Percentiles rank a stretch among this genome's conserved stretches.
Evolutionary conservation across 1,140 invertebrate species (phyloP).

Genomic region (Lepidurus apus): DNA sequence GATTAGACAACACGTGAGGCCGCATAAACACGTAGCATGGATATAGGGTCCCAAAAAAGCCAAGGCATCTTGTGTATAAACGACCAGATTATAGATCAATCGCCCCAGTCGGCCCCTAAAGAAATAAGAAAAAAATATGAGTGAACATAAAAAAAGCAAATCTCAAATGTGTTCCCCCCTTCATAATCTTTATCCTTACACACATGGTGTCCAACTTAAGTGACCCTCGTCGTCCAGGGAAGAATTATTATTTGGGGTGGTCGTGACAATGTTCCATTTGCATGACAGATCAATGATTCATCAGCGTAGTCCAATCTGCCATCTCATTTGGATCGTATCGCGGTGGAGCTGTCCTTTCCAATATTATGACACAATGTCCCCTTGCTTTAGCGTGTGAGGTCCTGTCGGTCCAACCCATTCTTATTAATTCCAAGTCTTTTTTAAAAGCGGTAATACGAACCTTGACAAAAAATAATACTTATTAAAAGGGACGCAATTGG

Average conservation of each 20-base stretch:
- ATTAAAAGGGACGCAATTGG: conserved; percentile 19
- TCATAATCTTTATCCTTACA: background rate
- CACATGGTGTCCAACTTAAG: background rate
- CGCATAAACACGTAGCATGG: background rate
- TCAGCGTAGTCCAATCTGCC: background rate
- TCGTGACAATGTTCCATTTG: conserved; percentile 1
- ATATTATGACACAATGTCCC: conserved; percentile 5
- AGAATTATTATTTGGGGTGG: background rate
- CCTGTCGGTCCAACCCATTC: background rate
- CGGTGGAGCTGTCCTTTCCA: background rate
- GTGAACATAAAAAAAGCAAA: background rate
- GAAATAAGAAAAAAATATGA: background rate
- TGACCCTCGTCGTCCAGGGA: background rate
- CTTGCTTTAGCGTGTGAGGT: background rate
- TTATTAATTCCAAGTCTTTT: background rate
- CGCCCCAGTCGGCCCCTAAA: background rate
- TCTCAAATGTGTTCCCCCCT: background rate
- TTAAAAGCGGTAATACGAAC: background rate
- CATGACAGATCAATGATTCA: conserved; percentile 19
- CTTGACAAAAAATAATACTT: background rate
- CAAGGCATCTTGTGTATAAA: background rate
- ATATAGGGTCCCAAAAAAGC: background rate
- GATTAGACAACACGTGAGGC: conserved; percentile 21
- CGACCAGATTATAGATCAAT: conserved; percentile 5
- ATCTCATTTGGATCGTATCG: background rate